These are phyloP conservation scores for Nettapus auritus DNA, from an alignment of 2,113 vertebrate genomes.

Conservation along the genomic window DNA sequence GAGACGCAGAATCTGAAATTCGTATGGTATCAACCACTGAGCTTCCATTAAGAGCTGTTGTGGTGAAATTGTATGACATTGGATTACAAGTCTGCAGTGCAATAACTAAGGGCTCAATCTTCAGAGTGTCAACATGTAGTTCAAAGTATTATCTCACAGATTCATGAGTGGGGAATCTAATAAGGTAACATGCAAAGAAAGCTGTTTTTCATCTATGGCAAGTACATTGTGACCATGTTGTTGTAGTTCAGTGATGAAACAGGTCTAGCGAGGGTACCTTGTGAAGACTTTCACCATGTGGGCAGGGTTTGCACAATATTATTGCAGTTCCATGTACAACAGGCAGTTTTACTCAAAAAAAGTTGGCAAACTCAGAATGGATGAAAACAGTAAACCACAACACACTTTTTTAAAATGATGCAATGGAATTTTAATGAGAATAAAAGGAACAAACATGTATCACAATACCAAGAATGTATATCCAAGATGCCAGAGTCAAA, in stretches of 20 bases:
- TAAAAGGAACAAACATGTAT: not conserved
- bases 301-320: not conserved
- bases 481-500: not conserved
- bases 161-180: not conserved
- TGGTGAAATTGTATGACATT: fast-evolving
- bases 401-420: not conserved
- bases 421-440: constrained; percentile 43
- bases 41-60: not conserved
- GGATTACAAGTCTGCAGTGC: not conserved
- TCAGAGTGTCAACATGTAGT: not conserved
- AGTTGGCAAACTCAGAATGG: not conserved
- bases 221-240: fast-evolving
- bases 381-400: not conserved
- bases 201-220: not conserved
- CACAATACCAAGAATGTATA: not conserved
- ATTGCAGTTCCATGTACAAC: not conserved
- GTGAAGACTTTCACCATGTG: not conserved
- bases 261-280: not conserved
- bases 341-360: not conserved
- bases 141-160: not conserved
- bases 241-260: not conserved
- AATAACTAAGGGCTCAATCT: not conserved
- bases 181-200: not conserved
- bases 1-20: not conserved
- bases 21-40: not conserved